Evolutionary conservation across 2,113 vertebrate genomes (phyloP), one percentile per base, ranked within the genome.

Genomic region (Pomatostomus ruficeps): DNA sequence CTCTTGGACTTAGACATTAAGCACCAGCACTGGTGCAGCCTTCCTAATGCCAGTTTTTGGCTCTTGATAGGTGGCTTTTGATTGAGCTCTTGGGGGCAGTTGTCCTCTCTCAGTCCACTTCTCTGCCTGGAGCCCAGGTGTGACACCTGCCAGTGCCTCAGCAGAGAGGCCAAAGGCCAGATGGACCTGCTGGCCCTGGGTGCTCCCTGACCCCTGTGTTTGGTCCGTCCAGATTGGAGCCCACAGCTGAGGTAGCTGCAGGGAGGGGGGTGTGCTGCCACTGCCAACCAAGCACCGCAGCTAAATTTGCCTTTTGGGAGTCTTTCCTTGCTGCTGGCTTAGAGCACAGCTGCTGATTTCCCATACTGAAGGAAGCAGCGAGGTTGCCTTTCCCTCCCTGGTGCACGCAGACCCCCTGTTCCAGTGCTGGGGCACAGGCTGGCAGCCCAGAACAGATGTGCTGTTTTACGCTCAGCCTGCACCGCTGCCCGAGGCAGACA

Each of bases 391-490:
- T 92, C 62, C n/a, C 62, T 87, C 22, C 36, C 68, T 75, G 38
- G 48, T 12, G 4, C 84, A 59, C 0, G 0, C 7, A 16, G 54
- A 70, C 20, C 68, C 75, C 71, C 26, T n/a, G 28, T 51, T 84
- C 36, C 76, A 58, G 51, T 25, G 80, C 79, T 43, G 61, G 65
- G 48, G 65, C 59, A 35, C 43, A 83, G 84, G 78, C 90, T 91
- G 89, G 91, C 72, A 70, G 73, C 67, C 80, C 89, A 75, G 84
- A 89, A 9, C 91, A 95, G 94, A 94, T 91, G 91, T 79, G 74
- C 89, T 83, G 74, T 35, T 93, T 79, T 43, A 36, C 5, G 1
- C 86, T 95, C 85, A 86, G 83, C 43, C 80, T 82, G 86, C 75
- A 20, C 73, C 52, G 2, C 40, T 45, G 86, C 93, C 78, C 1